Percentiles rank a stretch among this genome's conserved stretches.
Conservation (phyloP, 2,797 vertebrate species). For the Schizopygopsis malacanthus region DNA sequence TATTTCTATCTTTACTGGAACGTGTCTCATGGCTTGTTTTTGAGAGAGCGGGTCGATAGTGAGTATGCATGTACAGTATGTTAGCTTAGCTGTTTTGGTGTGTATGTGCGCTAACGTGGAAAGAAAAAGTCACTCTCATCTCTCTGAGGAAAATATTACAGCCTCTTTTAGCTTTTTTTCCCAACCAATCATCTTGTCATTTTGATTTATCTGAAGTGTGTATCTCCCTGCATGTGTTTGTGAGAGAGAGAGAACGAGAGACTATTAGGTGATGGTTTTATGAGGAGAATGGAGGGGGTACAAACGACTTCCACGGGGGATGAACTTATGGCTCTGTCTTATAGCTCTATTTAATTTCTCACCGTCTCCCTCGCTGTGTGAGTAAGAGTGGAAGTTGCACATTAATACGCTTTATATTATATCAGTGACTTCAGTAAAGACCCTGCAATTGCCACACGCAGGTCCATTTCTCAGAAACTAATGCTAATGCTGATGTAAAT, state of each 20-base stretch:
- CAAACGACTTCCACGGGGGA: constrained; percentile 37
- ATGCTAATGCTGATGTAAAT: not conserved
- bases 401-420: constrained; percentile 38
- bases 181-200: constrained; percentile 51
- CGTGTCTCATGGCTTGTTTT: not conserved
- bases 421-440: constrained; percentile 21
- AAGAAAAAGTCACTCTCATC: constrained; percentile 40
- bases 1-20: not conserved
- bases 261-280: constrained; percentile 41
- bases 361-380: not conserved
- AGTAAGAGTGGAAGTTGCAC: constrained; percentile 13
- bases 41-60: not conserved
- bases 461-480: not conserved
- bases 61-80: not conserved
- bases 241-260: not conserved
- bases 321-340: constrained; percentile 39
- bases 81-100: constrained; percentile 20
- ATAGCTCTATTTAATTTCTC: constrained; percentile 45
- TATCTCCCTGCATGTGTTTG: constrained; percentile 39
- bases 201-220: constrained; percentile 53
- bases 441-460: constrained; percentile 19
- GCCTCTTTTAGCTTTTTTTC: constrained; percentile 27
- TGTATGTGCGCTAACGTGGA: not conserved
- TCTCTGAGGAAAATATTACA: constrained; percentile 43
- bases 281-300: constrained; percentile 29